These are phyloP conservation scores for Danionella dracula DNA, from an alignment of 2,797 vertebrate species.

Conservation along the genomic window DNA sequence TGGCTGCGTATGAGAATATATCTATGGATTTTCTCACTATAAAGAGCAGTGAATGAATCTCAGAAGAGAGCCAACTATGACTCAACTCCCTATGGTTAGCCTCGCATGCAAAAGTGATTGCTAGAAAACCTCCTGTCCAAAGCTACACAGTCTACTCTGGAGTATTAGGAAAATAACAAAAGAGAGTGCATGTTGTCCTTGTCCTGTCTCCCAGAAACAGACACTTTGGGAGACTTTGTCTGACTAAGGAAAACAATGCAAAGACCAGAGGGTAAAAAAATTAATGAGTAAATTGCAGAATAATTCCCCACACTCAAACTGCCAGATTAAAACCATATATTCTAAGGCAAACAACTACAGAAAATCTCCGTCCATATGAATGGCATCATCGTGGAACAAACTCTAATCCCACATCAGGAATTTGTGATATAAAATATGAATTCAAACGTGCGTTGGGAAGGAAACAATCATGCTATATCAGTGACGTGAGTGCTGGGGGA, in stretches of 20 bases:
- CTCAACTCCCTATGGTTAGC: background rate
- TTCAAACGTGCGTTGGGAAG: too few species aligned
- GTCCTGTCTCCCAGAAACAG: background rate
- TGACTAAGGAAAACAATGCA: background rate
- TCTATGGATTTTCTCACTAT: background rate
- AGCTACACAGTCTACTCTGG: background rate
- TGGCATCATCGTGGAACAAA: too few species aligned
- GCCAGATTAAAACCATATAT: background rate
- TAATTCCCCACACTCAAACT: background rate
- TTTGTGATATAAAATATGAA: too few species aligned
- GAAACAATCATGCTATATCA: too few species aligned
- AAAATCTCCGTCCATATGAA: too few species aligned
- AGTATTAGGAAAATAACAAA: background rate
- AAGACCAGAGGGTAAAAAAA: background rate
- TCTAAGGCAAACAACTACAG: background rate
- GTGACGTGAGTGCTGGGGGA: too few species aligned
- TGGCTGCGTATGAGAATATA: background rate
- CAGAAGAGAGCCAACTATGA: background rate
- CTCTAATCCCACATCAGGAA: too few species aligned
- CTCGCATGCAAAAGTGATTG: background rate
- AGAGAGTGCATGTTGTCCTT: background rate
- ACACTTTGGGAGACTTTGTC: slow-evolving; percentile 4
- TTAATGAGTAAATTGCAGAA: background rate
- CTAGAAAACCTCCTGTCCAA: background rate
- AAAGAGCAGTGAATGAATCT: background rate